A percentile compares a stretch with the other conserved stretches of the same genome.
Evolutionary conservation across 23 tunicate species (phyloP).

Genomic region (Oikopleura dioica): DNA sequence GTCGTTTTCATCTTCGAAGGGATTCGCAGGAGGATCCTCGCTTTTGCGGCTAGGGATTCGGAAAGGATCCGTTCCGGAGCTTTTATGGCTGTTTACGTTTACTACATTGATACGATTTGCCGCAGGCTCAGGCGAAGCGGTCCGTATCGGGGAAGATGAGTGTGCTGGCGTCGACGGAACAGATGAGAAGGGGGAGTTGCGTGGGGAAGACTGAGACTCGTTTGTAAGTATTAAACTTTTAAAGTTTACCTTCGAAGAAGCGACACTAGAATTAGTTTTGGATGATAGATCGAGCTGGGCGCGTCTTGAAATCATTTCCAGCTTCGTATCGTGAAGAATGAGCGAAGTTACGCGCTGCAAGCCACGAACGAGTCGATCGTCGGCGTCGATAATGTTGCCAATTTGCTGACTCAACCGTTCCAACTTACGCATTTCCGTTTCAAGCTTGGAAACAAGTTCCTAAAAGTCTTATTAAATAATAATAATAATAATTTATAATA

Average conservation of each 20-base stretch:
- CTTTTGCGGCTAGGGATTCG: not conserved
- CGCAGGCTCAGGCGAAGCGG: constrained; percentile 5
- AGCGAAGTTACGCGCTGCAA: not conserved
- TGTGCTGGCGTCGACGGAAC: constrained; percentile 3
- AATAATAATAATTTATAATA: too few species aligned
- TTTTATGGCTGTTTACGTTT: too few species aligned
- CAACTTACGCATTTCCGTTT: constrained; percentile 7
- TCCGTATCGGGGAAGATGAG: not conserved
- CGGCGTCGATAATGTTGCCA: not conserved
- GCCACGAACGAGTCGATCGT: not conserved
- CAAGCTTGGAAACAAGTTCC: not conserved
- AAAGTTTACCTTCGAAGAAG: too few species aligned
- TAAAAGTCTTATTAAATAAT: too few species aligned
- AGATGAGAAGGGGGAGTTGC: not conserved
- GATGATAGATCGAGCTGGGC: too few species aligned
- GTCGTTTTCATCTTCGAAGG: not conserved
- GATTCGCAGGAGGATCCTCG: not conserved
- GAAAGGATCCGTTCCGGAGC: too few species aligned
- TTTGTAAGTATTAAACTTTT: too few species aligned
- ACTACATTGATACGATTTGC: too few species aligned
- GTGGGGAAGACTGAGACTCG: not conserved
- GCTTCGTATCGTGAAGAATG: not conserved
- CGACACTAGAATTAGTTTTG: too few species aligned
- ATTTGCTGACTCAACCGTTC: not conserved
- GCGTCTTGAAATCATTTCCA: not conserved